Evolutionary conservation across 2,797 vertebrate genomes (phyloP).

Genomic region (Podarcis lilfordi): DNA sequence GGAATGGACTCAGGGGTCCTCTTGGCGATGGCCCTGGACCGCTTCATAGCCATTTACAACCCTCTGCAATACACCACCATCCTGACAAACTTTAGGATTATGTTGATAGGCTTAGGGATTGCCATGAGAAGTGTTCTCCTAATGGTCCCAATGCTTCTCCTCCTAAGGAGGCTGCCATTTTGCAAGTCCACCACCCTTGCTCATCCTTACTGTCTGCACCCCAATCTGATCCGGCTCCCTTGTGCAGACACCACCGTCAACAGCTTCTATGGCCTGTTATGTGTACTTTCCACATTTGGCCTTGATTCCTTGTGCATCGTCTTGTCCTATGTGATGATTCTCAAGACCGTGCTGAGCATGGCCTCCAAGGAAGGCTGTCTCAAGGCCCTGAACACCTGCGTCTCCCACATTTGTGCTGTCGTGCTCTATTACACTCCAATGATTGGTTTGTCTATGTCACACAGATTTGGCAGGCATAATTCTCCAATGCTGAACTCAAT

Average conservation of each 20-base stretch:
- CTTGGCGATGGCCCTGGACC: slow-evolving; percentile 44
- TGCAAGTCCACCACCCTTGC: neutral
- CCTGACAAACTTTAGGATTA: neutral
- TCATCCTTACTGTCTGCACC: slow-evolving; percentile 30
- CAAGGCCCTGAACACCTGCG: slow-evolving; percentile 37
- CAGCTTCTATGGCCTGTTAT: slow-evolving; percentile 68
- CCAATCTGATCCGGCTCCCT: slow-evolving; percentile 22
- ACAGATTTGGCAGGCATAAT: slow-evolving; percentile 48
- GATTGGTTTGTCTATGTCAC: slow-evolving; percentile 60
- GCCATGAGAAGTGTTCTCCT: neutral
- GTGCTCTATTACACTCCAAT: slow-evolving; percentile 43
- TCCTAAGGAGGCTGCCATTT: neutral
- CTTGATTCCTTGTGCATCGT: slow-evolving; percentile 18
- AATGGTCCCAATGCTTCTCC: neutral
- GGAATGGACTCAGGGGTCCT: slow-evolving; percentile 47
- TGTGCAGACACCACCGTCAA: slow-evolving; percentile 66
- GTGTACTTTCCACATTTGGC: slow-evolving; percentile 46
- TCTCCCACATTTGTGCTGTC: slow-evolving; percentile 48
- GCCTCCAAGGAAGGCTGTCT: neutral
- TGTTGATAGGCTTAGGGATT: neutral
- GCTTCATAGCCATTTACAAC: slow-evolving; percentile 44
- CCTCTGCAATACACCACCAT: slow-evolving; percentile 11
- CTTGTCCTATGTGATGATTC: slow-evolving; percentile 19
- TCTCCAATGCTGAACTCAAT: neutral
- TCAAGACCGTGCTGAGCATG: slow-evolving; percentile 4